Percentiles rank a stretch among this genome's conserved stretches.
phyloP scores from a whole-genome alignment of 2,797 vertebrate species.

The Percopsis omiscomaycus region DNA sequence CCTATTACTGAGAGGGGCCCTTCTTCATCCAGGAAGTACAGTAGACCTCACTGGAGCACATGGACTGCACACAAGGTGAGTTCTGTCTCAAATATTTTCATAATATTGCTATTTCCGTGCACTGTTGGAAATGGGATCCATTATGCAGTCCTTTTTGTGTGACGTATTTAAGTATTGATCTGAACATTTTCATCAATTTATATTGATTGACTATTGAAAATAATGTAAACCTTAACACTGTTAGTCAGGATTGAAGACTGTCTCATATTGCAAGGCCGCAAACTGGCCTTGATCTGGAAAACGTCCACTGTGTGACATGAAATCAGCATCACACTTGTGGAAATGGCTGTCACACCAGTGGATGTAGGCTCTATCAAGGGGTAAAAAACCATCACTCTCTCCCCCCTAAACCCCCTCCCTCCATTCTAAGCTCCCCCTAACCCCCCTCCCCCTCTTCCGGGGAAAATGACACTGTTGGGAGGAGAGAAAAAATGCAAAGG shows the following conservation, averaged over 20 bases:
- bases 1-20: no score
- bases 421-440: not conserved
- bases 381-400: not conserved
- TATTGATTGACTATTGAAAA: constrained; percentile 1
- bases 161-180: constrained; percentile 5
- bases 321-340: not conserved
- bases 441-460: not conserved
- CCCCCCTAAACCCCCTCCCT: not conserved
- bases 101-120: constrained; percentile 7
- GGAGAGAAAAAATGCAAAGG: constrained; percentile 6
- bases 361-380: no score
- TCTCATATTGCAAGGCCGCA: constrained; percentile 1
- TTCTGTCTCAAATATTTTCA: constrained; percentile 5
- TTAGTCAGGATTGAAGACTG: not conserved
- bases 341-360: not conserved
- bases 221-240: no score
- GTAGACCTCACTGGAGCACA: constrained; percentile 10
- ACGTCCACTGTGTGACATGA: constrained; percentile 4
- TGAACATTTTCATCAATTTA: constrained; percentile 5
- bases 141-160: constrained; percentile 1
- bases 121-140: not conserved
- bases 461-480: not conserved
- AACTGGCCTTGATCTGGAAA: not conserved
- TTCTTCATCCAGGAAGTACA: not conserved
- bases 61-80: not conserved